Percentiles rank a stretch among this genome's conserved stretches.
These are phyloP conservation scores for Bos javanicus DNA, from an alignment of 2,113 vertebrate species.

Conservation along the genomic window DNA sequence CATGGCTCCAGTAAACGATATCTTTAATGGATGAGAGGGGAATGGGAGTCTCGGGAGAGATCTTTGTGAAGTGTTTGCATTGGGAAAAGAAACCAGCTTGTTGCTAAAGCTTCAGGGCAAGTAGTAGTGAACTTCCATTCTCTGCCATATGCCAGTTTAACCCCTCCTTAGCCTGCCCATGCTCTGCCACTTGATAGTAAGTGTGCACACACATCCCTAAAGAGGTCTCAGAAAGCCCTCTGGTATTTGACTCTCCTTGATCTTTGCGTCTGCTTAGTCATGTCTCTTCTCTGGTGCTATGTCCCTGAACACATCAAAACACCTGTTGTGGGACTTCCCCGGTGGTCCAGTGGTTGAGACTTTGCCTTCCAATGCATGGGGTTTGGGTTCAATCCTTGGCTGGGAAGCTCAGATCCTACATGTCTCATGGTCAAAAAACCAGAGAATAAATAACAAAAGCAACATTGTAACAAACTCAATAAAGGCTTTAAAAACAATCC, in stretches of 20 bases:
- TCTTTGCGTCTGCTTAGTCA: not conserved
- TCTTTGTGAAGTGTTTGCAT: not conserved
- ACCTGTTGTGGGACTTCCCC: not conserved
- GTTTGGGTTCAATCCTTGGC: not conserved
- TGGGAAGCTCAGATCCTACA: not conserved
- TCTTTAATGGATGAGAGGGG: slow-evolving; percentile 26
- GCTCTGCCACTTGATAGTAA: not conserved
- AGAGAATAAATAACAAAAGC: not conserved
- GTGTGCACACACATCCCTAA: not conserved
- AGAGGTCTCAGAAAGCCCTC: not conserved
- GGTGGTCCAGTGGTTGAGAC: not conserved
- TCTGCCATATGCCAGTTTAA: not conserved
- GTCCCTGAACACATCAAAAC: not conserved
- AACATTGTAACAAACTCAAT: not conserved
- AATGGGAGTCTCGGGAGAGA: not conserved
- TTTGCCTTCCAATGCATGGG: not conserved
- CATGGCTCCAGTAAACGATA: not conserved
- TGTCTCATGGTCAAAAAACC: not conserved
- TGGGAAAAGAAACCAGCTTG: not conserved
- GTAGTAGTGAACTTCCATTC: not conserved
- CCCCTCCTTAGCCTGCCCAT: not conserved
- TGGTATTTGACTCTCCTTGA: not conserved
- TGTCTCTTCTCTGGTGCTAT: not conserved
- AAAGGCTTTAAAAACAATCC: not conserved
- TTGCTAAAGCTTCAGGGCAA: slow-evolving; percentile 14